These are phyloP conservation scores for Gryllus longicercus DNA, from an alignment of 2,888 invertebrate genomes.

Conservation along the genomic window DNA sequence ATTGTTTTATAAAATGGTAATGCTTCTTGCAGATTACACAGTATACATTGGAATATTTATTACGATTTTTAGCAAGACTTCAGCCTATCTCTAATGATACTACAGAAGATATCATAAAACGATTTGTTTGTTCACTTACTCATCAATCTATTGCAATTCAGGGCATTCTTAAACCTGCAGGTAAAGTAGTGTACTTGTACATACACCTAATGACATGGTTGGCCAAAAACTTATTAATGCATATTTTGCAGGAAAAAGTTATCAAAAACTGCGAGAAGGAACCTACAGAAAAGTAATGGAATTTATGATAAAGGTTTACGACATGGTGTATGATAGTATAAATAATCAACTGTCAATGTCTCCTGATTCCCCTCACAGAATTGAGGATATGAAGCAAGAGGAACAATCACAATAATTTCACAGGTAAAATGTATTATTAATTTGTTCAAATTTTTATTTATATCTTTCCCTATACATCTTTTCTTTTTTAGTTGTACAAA, in stretches of 20 bases:
- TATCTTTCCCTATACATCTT: too few species aligned
- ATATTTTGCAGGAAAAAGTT: conserved; percentile 45
- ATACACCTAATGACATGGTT: conserved; percentile 45
- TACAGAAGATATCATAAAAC: conserved; percentile 59
- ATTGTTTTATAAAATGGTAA: too few species aligned
- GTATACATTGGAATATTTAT: conserved; percentile 67
- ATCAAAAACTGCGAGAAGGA: conserved; percentile 56
- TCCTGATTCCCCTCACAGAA: background rate
- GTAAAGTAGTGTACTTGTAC: conserved; percentile 38
- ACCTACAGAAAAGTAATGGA: conserved; percentile 54
- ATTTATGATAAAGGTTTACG: conserved; percentile 46
- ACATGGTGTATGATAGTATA: conserved; percentile 25
- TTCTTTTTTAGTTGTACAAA: too few species aligned
- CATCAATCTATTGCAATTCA: conserved; percentile 60
- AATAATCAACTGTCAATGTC: background rate
- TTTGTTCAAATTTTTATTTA: too few species aligned
- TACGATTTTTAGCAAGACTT: conserved; percentile 65
- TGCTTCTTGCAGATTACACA: conserved; percentile 56
- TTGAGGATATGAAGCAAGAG: background rate
- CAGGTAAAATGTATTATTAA: background rate
- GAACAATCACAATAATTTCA: background rate
- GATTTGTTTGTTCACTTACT: conserved; percentile 63
- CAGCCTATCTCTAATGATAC: conserved; percentile 59
- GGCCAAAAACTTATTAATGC: conserved; percentile 39
- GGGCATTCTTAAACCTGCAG: conserved; percentile 49